These are phyloP conservation scores for Chitala chitala DNA, from an alignment of 2,113 vertebrate genomes.

Conservation along the genomic window DNA sequence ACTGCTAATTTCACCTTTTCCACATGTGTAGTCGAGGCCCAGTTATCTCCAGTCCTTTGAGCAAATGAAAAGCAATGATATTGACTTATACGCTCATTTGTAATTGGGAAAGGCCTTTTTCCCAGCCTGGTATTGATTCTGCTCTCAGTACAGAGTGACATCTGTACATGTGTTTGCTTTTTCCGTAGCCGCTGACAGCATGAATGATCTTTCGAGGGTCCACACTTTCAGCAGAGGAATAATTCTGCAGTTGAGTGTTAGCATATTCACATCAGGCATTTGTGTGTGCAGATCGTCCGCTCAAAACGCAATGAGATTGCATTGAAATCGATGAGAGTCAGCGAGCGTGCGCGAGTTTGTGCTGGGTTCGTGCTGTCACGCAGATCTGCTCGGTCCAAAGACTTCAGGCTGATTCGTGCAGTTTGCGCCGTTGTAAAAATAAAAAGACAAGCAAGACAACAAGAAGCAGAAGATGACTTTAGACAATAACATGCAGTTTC, in stretches of 20 bases:
- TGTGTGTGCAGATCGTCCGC: background rate
- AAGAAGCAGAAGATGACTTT: background rate
- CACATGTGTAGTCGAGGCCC: background rate
- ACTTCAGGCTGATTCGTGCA: too few species aligned
- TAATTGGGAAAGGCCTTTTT: background rate
- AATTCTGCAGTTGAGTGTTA: background rate
- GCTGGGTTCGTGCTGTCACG: too few species aligned
- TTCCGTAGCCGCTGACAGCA: background rate
- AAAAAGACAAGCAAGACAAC: too few species aligned
- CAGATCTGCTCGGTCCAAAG: too few species aligned
- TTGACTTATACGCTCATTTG: background rate
- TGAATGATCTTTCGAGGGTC: background rate
- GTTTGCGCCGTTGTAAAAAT: too few species aligned
- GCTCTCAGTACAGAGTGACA: too few species aligned
- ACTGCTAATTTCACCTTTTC: background rate
- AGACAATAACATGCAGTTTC: too few species aligned
- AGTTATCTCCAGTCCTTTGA: background rate
- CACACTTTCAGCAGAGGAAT: background rate
- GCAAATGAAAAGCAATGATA: background rate
- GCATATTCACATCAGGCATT: background rate
- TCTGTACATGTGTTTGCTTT: background rate
- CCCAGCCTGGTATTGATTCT: background rate
- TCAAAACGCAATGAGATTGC: background rate
- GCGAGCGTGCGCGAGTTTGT: too few species aligned
- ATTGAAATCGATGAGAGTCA: background rate